Conservation (phyloP, 2,797 vertebrate genomes). For the Mycteria americana region DNA sequence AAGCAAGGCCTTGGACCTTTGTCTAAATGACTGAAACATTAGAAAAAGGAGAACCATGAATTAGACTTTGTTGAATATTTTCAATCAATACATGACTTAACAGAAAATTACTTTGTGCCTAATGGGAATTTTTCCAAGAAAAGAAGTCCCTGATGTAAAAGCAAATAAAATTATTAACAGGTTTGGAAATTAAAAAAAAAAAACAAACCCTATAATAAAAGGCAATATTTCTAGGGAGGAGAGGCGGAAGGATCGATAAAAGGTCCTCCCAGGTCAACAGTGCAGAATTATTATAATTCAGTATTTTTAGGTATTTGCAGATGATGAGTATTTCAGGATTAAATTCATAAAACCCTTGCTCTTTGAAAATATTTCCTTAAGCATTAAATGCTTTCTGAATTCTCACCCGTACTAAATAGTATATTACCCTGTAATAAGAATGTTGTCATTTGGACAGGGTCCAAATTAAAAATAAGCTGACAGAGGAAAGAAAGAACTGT, state of each 20-base stretch:
- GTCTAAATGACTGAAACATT: background rate
- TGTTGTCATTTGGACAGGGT: background rate
- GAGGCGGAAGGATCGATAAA: background rate
- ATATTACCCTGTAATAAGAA: background rate
- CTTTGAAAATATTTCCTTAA: background rate
- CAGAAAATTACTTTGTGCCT: background rate
- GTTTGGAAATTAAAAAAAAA: background rate
- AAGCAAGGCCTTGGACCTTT: background rate
- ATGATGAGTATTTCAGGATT: background rate
- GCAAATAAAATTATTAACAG: background rate
- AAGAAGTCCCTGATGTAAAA: background rate
- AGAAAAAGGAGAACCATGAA: background rate
- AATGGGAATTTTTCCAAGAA: background rate
- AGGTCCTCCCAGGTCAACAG: background rate
- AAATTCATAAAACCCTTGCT: background rate
- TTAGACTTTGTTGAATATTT: background rate
- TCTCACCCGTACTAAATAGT: background rate
- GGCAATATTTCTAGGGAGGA: background rate
- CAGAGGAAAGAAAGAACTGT: background rate
- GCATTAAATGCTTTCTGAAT: conserved; percentile 1
- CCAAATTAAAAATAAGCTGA: background rate
- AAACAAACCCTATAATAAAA: background rate
- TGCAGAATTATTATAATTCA: background rate
- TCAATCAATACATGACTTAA: background rate
- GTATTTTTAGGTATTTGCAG: background rate